Base-by-base conservation (phyloP, 1,140 invertebrate genomes). In the Caenorhabditis inopinata region DNA sequence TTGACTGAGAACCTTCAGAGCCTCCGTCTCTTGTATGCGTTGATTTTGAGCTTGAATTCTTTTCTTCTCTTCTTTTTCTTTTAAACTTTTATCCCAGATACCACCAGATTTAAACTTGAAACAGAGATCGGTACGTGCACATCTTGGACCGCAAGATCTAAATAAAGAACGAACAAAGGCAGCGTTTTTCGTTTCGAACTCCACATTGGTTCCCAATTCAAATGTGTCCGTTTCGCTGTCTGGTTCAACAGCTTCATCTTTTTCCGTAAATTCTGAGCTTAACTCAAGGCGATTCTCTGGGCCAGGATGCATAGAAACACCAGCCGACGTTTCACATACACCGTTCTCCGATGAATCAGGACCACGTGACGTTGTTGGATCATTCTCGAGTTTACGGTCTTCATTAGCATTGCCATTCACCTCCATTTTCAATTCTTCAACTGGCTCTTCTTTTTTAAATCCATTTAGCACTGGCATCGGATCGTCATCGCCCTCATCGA, bases 391-490 rank as follows among this genome's bases (percentile, higher is more conserved):
- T 5, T 12, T 32, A 21, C 9, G 18, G 2, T 68, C 58, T 38
- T 68, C 32, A 1, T 68, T 68, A 25, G 23, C 7, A 2, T 6
- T 12, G 23, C 58, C 58, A 21, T 68, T 68, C 2, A 68, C 5
- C 23, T 68, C 58, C 1, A 68, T 2, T 12, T 68, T 68, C 16
- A 68, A 21, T 11, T 38, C 58, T 38, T 68, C 58, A 9, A 68
- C 58, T 6, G 32, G n/a, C 23, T 68, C 58, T 68, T 68, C 58
- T 21, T 68, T 68, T 68, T 68, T 68, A 32, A 68, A 38, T 32
- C 58, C 58, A 68, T 68, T 68, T 21, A 68, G 38, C n/a, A 68
- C 58, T 21, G 58, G 58, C 58, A 68, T 68, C 12, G 58, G 58
- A 16, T 68, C 58, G n/a, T 68, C 58, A 68, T 68, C 58, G 2